Evolutionary conservation across 1,140 invertebrate species (phyloP), one percentile per base, ranked within the genome.

Genomic region (Drosophila guanche): DNA sequence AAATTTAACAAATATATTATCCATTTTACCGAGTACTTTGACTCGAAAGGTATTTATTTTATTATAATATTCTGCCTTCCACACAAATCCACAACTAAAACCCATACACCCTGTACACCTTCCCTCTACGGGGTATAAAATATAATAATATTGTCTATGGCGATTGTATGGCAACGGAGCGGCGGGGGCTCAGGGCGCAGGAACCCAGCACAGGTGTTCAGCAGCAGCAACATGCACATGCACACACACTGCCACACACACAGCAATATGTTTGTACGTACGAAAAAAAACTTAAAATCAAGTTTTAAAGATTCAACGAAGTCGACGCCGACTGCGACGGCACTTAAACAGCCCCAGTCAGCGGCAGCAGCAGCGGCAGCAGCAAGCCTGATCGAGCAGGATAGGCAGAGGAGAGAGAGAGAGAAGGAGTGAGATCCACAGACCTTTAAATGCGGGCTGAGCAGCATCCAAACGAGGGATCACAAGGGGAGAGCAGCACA

Each of bases 131-230:
- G 10, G 33, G 33, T 37, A 12, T 12, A 51, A 68, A 73, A 68
- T 77, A 83, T 79, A 83, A 79, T 84, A 79, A 84, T 83, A 83
- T 84, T 83, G 78, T 80, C 72, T 66, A 76, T 78, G 74, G 58
- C 16, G 33, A 10, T 37, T 12, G 33, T 37, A 4, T 2, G 33
- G 33, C 8, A 37, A 12, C 33, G 33, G 10, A 33, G 56, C 29
- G 43, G 74, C 54, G 71, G 65, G 65, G 53, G 67, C 69, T 47
- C 53, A 48, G 53, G 45, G 46, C 65, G 56, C 57, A 75, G 71
- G 83, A 86, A 78, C 83, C 79, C 83, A 88, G 83, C 83, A 88
- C 83, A 88, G 83, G 83, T 88, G 83, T 88, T 88, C 83, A 88
- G 74, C 74, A 75, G 68, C 79, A 74, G 60, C 63, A 37, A 37